These are phyloP conservation scores for Oscheius sp. DNA, from an alignment of 2,888 invertebrate genomes.

Conservation along the genomic window DNA sequence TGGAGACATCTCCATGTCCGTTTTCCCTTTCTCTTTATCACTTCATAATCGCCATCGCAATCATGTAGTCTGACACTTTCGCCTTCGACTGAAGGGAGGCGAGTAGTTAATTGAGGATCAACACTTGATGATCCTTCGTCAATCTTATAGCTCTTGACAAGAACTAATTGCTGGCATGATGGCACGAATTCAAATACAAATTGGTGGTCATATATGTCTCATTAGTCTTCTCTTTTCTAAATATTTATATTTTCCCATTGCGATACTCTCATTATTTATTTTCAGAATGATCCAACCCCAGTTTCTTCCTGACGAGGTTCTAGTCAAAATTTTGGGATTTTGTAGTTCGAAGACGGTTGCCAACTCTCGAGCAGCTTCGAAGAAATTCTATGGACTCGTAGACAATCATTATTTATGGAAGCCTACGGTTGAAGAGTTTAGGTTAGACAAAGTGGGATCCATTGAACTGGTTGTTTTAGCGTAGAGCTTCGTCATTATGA, in stretches of 20 bases:
- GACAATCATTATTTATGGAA: constrained; percentile 14
- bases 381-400: constrained; percentile 7
- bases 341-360: constrained; percentile 26
- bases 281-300: not conserved
- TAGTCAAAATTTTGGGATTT: constrained; percentile 11
- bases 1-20: constrained; percentile 5
- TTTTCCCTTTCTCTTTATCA: constrained; percentile 3
- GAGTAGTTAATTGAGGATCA: not conserved
- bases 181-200: not conserved
- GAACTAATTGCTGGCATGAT: constrained; percentile 14
- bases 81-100: not conserved
- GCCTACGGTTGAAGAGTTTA: constrained; percentile 30
- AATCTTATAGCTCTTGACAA: not conserved
- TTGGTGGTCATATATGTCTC: not conserved
- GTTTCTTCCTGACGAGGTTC: constrained; percentile 21
- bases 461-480: constrained; percentile 23
- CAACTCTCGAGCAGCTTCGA: constrained; percentile 2
- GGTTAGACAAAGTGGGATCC: not conserved
- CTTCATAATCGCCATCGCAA: constrained; percentile 12
- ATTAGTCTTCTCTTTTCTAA: not conserved
- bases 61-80: constrained; percentile 15
- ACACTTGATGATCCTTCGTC: not conserved
- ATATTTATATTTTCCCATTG: not conserved
- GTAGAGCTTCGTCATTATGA: constrained; percentile 22
- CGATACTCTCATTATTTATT: not conserved